Evolutionary conservation across 2,888 invertebrate species (phyloP), one percentile per base, ranked within the genome.

Genomic region (Amaurobius ferox): DNA sequence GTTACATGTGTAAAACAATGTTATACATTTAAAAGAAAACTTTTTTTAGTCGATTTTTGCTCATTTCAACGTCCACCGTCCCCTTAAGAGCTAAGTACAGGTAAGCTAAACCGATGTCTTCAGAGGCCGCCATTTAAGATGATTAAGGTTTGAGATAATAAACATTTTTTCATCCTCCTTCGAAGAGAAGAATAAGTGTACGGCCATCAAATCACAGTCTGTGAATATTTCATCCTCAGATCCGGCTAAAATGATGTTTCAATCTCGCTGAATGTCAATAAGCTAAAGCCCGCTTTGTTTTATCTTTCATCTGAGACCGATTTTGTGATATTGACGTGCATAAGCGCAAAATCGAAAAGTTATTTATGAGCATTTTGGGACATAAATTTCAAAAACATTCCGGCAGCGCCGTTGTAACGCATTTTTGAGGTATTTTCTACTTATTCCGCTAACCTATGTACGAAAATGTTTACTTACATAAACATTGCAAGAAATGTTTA

Each of bases 141-240:
- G 39, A 67, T 48, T 73, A 23, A 35, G 32, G 48, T 9, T 40
- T 64, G 39, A 79, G 48, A 44, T 44, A 73, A 30, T 35, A 9
- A 32, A 35, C 66, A 48, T 32, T 35, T 55, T 39, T 73, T 35
- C 30, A 79, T 39, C 70, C 30, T 68, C 64, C 26, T 29, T 35
- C 5, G 39, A 64, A 64, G 72, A 55, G 48, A 55, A 55, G 72
- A 73, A 72, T 71, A 79, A 62, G 64, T 71, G 64, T 26, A 64
- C 29, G 64, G 28, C 64, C 62, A 72, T 35, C 44, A n/a, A 26
- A 35, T 32, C 48, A 28, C 40, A 39, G 68, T 28, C n/a, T 35
- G 29, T 79, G 72, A 66, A 79, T 73, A 79, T 79, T 79, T 79
- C 44, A 79, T 79, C 26, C 30, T 23, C 44, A 66, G 72, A 64